phyloP scores from a whole-genome alignment of 2,113 vertebrate species.

The Hiodon alosoides region DNA sequence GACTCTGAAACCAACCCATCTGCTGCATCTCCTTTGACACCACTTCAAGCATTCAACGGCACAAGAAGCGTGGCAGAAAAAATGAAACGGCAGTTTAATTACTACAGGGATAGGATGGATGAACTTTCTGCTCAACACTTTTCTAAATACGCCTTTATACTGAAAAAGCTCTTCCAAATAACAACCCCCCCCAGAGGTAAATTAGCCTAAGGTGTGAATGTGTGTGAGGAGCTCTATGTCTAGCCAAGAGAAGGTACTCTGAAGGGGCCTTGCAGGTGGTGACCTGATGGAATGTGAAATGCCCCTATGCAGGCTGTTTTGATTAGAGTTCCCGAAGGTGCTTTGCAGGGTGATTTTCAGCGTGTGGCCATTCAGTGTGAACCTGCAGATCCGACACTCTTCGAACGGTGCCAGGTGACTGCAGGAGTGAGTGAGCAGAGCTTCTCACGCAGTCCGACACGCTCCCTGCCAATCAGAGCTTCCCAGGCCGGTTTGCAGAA shows the following conservation, averaged over 20 bases:
- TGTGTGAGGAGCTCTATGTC: no score
- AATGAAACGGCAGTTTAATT: constrained; percentile 50
- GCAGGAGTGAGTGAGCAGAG: constrained; percentile 6
- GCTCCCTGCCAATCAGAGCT: constrained; percentile 51
- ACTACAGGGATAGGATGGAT: constrained; percentile 40
- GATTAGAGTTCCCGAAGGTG: no score
- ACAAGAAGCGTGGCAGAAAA: constrained; percentile 24
- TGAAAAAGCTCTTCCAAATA: background rate
- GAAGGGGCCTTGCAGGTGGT: no score
- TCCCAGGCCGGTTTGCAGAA: constrained; percentile 44
- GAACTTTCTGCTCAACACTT: constrained; percentile 40
- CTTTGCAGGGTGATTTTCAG: no score
- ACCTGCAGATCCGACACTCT: no score
- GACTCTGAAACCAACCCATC: constrained; percentile 48
- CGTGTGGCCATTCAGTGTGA: no score
- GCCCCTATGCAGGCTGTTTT: no score
- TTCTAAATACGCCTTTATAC: constrained; percentile 40
- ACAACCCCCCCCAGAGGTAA: background rate
- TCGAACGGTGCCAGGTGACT: no score
- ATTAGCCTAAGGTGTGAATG: no score
- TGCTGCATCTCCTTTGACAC: constrained; percentile 52
- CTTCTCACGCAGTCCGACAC: constrained; percentile 25
- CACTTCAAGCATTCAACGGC: constrained; percentile 44
- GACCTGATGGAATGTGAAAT: no score
- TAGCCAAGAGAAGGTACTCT: no score